Percentiles rank a stretch among this genome's conserved stretches.
These are phyloP conservation scores for Epistrophe eligans DNA, from an alignment of 2,888 invertebrate genomes.

Conservation along the genomic window DNA sequence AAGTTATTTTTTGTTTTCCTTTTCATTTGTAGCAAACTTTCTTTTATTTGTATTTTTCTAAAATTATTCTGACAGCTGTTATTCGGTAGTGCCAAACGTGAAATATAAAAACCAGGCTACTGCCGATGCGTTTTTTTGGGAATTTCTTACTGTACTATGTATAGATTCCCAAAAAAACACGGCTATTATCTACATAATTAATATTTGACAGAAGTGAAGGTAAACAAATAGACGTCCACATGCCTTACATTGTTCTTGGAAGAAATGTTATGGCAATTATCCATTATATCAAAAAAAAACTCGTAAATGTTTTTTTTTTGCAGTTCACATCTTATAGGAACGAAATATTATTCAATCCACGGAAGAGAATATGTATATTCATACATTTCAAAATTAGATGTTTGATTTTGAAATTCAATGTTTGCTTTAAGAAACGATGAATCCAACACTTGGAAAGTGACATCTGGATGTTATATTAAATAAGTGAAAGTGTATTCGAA, in stretches of 20 bases:
- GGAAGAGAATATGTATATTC: not conserved
- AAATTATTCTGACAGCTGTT: no score
- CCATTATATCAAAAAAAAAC: no score
- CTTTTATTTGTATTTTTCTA: no score
- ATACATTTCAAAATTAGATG: not conserved
- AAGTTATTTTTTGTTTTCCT: no score
- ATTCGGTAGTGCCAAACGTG: no score
- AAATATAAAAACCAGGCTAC: no score
- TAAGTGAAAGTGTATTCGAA: no score
- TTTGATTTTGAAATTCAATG: not conserved
- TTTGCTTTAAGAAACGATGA: not conserved
- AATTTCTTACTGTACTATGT: no score
- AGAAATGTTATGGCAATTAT: not conserved
- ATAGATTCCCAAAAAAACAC: no score
- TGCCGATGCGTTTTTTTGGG: no score
- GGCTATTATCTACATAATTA: no score
- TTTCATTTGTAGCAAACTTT: no score
- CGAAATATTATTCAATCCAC: not conserved
- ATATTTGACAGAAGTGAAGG: not conserved
- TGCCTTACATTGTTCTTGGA: not conserved
- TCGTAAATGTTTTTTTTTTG: not conserved
- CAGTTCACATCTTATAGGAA: not conserved
- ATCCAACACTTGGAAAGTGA: not conserved
- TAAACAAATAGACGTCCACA: not conserved
- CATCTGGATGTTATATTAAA: not conserved